Evolutionary conservation across 2,888 invertebrate species (phyloP), one percentile per base, ranked within the genome.

Genomic region (Hylaea fasciaria): DNA sequence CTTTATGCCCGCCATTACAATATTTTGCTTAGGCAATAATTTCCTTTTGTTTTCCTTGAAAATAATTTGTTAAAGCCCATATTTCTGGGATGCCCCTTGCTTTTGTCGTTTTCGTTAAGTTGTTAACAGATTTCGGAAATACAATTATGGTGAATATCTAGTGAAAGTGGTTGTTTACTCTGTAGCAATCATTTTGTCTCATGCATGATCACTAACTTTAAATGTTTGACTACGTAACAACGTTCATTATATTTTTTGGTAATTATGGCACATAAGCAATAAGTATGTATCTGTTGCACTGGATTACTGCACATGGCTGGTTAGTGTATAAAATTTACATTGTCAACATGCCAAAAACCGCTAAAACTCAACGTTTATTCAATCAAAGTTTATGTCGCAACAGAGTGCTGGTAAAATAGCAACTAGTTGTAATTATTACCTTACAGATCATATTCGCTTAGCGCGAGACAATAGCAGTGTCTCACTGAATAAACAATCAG

Each of bases 401-500:
- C 32, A 32, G 7, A 32, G 10, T 32, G 32, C 32, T 32, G 32
- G 9, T 32, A 32, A 32, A 32, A 32, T 32, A 32, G 32, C 9
- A 32, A 32, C 3, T 10, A 32, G 32, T 10, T 9, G 9, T 32
- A 32, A 32, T 9, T 9, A 32, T 32, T 7, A 32, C 32, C 32
- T 32, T 17, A 46, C 41, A 56, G 43, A 32, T 60, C 32, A 32
- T 32, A 7, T 4, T 59, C 53, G 53, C 61, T 62, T 59, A 59
- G 51, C 41, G 14, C 32, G 35, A 49, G 52, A 58, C 60, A 60
- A 58, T 53, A 43, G 53, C 43, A 40, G 10, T 60, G 50, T 50
- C 61, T 51, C 57, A n/a, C 13, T 69, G 65, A 77, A 74, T 70
- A 74, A 72, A 76, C 72, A 78, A 76, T 74, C 70, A 68, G 71